Conservation (phyloP, 2,888 invertebrate genomes). For the Xiphydria camelus region DNA sequence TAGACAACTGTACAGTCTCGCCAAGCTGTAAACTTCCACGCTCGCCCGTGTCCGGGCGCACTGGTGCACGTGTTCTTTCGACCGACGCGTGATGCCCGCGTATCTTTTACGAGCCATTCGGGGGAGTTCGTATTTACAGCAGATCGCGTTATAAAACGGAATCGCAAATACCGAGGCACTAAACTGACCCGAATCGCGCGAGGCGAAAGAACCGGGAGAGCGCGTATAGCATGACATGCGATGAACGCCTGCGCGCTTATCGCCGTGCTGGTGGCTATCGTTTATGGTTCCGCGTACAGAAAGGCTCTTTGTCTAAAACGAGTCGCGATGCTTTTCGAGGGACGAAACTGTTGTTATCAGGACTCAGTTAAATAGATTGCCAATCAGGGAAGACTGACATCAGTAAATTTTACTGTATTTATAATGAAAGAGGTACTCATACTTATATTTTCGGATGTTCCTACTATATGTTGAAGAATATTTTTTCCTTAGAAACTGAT, state of each 20-base stretch:
- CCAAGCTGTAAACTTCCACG: too few relatives aligned
- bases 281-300: not conserved
- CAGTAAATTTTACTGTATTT: too few relatives aligned
- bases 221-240: too few relatives aligned
- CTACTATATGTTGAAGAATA: too few relatives aligned
- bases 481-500: too few relatives aligned
- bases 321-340: constrained; percentile 1
- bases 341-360: too few relatives aligned
- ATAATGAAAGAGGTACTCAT: too few relatives aligned
- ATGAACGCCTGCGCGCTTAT: not conserved
- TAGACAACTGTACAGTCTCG: too few relatives aligned
- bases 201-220: too few relatives aligned
- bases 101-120: constrained; percentile 29
- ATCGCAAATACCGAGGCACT: constrained; percentile 24
- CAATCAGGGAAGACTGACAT: too few relatives aligned
- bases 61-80: constrained; percentile 19
- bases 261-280: not conserved
- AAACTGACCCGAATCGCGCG: not conserved
- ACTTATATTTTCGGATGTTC: too few relatives aligned
- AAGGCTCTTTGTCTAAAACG: not conserved
- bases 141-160: constrained; percentile 36
- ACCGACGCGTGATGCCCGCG: constrained; percentile 8
- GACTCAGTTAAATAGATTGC: too few relatives aligned
- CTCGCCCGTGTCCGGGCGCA: constrained; percentile 5
- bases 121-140: constrained; percentile 29